These are phyloP conservation scores for Marmota flaviventris DNA, from an alignment of 2,113 vertebrate genomes.

Conservation along the genomic window DNA sequence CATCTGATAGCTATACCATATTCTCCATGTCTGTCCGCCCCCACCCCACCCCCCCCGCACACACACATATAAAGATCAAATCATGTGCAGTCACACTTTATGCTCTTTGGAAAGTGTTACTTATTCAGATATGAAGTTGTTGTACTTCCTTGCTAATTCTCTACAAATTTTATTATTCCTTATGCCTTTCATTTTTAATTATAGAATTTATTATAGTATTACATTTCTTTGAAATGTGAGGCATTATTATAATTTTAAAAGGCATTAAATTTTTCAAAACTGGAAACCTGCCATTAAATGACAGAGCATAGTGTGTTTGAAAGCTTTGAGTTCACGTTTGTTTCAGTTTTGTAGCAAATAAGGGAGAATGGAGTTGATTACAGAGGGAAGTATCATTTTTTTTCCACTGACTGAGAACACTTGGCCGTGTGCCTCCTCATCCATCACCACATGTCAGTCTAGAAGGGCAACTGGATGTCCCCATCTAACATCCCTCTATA, in stretches of 20 bases:
- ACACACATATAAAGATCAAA: background rate
- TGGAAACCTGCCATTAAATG: background rate
- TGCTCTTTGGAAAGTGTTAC: background rate
- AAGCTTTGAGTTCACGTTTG: slow-evolving; percentile 1
- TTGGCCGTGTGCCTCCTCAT: background rate
- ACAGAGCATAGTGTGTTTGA: background rate
- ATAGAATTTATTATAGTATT: background rate
- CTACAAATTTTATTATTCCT: slow-evolving; percentile 7
- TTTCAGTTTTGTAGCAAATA: background rate
- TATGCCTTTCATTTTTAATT: slow-evolving; percentile 25
- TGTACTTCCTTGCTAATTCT: background rate
- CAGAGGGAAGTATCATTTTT: background rate
- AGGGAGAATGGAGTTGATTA: background rate
- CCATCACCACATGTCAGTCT: background rate
- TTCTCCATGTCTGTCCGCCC: too few relatives aligned
- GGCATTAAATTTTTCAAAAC: background rate
- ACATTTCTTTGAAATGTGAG: slow-evolving; percentile 38
- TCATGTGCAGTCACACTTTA: background rate
- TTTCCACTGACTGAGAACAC: background rate
- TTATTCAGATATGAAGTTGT: background rate
- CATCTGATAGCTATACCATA: background rate
- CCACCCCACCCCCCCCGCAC: background rate
- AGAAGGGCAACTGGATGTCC: background rate
- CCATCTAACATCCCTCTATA: background rate
- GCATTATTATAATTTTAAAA: background rate